Base-by-base conservation (phyloP, 2,888 invertebrate genomes). In the Stenchaetothrips biformis region DNA sequence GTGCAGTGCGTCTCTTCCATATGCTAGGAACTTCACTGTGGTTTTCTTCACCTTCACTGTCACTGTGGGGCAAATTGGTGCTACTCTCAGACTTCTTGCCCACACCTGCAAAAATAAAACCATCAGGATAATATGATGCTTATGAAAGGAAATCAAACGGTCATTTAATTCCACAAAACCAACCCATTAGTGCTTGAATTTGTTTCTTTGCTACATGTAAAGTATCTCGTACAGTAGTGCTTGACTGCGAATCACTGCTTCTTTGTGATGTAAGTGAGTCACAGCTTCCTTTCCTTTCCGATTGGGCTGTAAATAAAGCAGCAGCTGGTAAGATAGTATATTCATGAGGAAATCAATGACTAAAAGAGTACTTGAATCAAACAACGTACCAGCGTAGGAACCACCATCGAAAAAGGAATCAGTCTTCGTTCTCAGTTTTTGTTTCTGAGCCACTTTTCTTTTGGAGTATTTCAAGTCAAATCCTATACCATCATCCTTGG, bases 211-310 rank as follows among this genome's bases (percentile, higher is more conserved):
- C 88, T 81, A 86, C 86, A 80, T 86, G 85, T 83, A 88, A 86
- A 21, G 88, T 87, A 82, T 86, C 85, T 81, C 86, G 85, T 48
- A 84, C 83, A 80, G 84, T 83, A 67, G 88, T 86, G 83, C 89
- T 89, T 6, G 87, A 86, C 82, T 89, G 89, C 67, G 87, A 87
- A 83, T 87, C 87, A 78, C 85, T 87, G 82, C 88, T 88, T 80
- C 86, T 85, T 79, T 86, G 84, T 25, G 90, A 89, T 9, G 88
- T 87, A 78, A 90, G 85, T 67, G 89, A 90, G 83, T 90, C 90
- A 77, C 88, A 87, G 82, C 90, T 90, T 49, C 89, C 89, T 84
- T 90, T 90, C 53, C 89, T 86, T 80, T 88, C 87, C 2, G 86
- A 21, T 59, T 59, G 59, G 18, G 18, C 59, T 59, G 59, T 59